Conservation (phyloP, 1,140 invertebrate species). For the Hirudo medicinalis region DNA sequence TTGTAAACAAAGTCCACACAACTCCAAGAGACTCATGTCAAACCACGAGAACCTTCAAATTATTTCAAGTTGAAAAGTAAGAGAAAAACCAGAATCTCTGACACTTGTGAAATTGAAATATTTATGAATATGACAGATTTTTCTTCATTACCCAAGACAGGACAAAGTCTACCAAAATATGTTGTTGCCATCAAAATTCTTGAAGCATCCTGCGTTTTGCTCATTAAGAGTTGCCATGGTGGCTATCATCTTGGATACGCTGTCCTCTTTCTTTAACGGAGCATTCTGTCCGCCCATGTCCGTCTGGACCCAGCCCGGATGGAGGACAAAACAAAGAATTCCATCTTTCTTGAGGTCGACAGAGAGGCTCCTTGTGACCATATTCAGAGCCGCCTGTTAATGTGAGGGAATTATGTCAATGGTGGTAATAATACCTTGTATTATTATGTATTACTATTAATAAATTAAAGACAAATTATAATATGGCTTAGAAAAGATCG, state of each 20-base stretch:
- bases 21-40: no score
- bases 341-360: conserved; percentile 60
- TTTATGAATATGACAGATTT: no score
- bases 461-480: neutral
- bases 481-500: neutral
- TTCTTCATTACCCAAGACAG: neutral
- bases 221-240: conserved; percentile 27
- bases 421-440: neutral
- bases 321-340: conserved; percentile 60
- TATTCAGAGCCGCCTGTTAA: conserved; percentile 63
- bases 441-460: neutral
- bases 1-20: no score
- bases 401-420: conserved; percentile 29
- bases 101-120: no score
- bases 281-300: conserved; percentile 72
- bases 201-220: conserved; percentile 3
- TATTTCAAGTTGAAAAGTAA: no score
- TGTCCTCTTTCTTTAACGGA: conserved; percentile 53
- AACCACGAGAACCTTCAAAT: no score
- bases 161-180: conserved; percentile 10
- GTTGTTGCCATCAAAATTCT: neutral
- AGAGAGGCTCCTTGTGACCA: conserved; percentile 68
- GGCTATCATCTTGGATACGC: conserved; percentile 52
- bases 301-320: conserved; percentile 81
- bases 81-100: no score